Conservation (phyloP, 2,113 vertebrate genomes). For the Callaeas wilsoni region DNA sequence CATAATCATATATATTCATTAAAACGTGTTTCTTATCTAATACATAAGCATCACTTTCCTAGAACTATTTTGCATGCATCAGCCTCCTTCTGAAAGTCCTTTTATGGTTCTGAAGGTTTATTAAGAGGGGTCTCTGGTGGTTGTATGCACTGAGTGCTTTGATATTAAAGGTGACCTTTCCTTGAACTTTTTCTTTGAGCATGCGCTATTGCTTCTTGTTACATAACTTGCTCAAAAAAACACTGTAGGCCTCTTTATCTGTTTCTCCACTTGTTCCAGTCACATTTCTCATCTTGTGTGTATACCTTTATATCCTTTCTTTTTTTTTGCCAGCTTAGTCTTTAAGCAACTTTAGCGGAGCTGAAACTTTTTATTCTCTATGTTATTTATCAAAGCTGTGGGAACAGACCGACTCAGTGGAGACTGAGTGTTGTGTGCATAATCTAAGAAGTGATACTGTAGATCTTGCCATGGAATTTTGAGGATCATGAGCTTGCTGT, state of each 20-base stretch:
- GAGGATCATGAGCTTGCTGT: neutral
- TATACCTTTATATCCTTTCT: neutral
- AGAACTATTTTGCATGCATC: neutral
- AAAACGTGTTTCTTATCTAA: neutral
- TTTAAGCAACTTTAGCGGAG: neutral
- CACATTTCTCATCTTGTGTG: neutral
- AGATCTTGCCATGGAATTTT: rapidly evolving
- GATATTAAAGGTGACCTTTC: neutral
- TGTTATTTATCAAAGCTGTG: neutral
- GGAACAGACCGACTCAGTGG: neutral
- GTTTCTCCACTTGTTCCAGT: neutral
- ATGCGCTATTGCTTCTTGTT: neutral
- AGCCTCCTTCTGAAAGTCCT: neutral
- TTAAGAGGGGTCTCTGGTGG: neutral
- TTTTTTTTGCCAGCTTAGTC: neutral
- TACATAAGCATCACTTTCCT: neutral
- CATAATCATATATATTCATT: neutral
- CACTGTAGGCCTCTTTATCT: neutral
- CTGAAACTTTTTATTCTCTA: neutral
- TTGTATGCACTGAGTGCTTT: neutral
- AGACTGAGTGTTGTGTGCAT: neutral
- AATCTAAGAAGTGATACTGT: neutral
- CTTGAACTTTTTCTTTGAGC: neutral
- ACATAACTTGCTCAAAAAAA: neutral
- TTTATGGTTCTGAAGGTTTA: neutral